Evolutionary conservation across 1,140 invertebrate genomes (phyloP).

Genomic region (Diuraphis noxia): DNA sequence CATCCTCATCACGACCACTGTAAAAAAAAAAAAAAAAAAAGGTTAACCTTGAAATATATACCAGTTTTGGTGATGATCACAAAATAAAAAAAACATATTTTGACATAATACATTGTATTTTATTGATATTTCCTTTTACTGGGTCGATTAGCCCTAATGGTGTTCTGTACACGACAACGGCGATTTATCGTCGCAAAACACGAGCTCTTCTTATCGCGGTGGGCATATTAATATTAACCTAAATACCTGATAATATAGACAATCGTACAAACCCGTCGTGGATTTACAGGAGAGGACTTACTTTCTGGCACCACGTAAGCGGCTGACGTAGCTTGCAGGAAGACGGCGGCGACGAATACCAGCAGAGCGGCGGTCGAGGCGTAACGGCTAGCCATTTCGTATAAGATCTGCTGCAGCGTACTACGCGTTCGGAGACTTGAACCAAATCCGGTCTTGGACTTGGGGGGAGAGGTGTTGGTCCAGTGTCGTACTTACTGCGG

Average conservation of each 20-base stretch:
- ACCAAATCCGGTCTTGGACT: not conserved
- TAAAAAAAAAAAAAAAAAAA: not conserved
- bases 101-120: too few relatives aligned
- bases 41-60: not conserved
- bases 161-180: too few relatives aligned
- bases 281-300: not conserved
- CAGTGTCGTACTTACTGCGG: not conserved
- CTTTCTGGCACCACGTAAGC: not conserved
- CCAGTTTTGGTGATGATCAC: too few relatives aligned
- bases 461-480: not conserved
- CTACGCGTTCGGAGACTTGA: not conserved
- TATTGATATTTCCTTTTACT: fast-evolving
- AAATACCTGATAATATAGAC: too few relatives aligned
- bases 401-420: not conserved
- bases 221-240: too few relatives aligned
- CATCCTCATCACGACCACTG: constrained; percentile 49
- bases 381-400: not conserved
- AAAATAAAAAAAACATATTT: too few relatives aligned
- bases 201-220: not conserved
- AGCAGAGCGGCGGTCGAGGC: not conserved
- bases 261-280: not conserved
- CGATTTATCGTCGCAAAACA: not conserved
- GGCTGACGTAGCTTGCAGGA: not conserved
- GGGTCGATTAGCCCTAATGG: too few relatives aligned
- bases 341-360: too few relatives aligned